A percentile compares a stretch with the other conserved stretches of the same genome.
These are phyloP conservation scores for Rhinolophus ferrumequinum DNA, from an alignment of 2,113 vertebrate species.

Conservation along the genomic window DNA sequence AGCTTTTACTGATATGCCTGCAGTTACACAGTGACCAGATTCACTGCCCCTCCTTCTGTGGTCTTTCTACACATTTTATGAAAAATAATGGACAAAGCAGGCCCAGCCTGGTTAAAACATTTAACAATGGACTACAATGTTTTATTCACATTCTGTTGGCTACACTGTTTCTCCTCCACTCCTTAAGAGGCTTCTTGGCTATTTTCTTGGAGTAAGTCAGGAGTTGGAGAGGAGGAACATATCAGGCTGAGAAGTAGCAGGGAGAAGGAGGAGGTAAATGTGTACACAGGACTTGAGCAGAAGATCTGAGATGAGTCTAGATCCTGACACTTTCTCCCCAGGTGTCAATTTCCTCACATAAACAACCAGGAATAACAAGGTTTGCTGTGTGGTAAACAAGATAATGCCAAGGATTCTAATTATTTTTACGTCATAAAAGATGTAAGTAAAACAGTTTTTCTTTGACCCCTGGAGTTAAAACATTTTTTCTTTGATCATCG, in stretches of 20 bases:
- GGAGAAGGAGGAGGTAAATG: fast-evolving
- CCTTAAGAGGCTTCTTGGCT: neutral
- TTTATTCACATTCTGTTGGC: neutral
- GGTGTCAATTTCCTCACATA: neutral
- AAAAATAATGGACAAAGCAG: neutral
- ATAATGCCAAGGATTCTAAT: neutral
- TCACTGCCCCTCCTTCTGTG: neutral
- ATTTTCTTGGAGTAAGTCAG: neutral
- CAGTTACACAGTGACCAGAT: neutral
- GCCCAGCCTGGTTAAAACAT: neutral
- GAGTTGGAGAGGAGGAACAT: neutral
- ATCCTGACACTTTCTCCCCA: neutral
- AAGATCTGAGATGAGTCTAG: neutral
- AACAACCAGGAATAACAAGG: neutral
- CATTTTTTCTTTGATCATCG: neutral
- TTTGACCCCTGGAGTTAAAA: neutral
- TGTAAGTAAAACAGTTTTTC: neutral
- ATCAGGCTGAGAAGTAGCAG: neutral
- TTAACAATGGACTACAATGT: neutral
- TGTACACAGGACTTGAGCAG: neutral
- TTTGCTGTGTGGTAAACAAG: conserved; percentile 18
- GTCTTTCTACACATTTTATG: neutral
- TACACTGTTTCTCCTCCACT: neutral
- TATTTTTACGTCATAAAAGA: conserved; percentile 11
- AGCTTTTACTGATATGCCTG: neutral